Base-by-base conservation (phyloP, 2,888 invertebrate species). In the Caenorhabditis sp. region DNA sequence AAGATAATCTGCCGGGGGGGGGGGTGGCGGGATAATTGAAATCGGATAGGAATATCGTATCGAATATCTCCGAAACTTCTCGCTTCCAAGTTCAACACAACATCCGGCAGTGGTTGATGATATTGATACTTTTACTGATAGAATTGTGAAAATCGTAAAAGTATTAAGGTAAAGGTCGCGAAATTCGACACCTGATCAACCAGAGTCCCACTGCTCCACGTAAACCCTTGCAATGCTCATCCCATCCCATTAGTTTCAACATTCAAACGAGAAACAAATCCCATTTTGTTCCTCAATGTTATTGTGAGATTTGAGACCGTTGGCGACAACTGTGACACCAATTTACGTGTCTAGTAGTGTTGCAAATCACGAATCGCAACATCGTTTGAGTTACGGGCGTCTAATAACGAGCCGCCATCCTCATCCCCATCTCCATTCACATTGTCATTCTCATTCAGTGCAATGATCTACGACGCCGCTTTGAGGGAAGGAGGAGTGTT, bases 381-480 rank as follows among this genome's bases (percentile, higher is more conserved):
- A 64, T 64, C 56, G 58, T 74, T 58, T 74, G 58, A 65, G 24
- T 65, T 74, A 58, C 74, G 56, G n/a, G 64, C 58, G 62, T 35
- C 56, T 72, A 58, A 60, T 65, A 64, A 72, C 53, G 67, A 53
- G 65, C 74, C 74, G 74, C 67, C 60, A 24, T n/a, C n/a, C n/a
- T n/a, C n/a, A n/a, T n/a, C n/a, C n/a, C n/a, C n/a, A n/a, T n/a
- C n/a, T n/a, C n/a, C n/a, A n/a, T n/a, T n/a, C n/a, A n/a, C n/a
- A n/a, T n/a, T n/a, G n/a, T n/a, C n/a, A n/a, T n/a, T n/a, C n/a
- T n/a, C n/a, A n/a, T 35, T 40, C 37, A 50, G 22, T 3, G 8
- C 22, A 67, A 67, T 76, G 67, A 76, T 76, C 67, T 76, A 76
- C 67, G 76, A 67, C 55, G 67, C 67, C 67, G 76, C 67, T 76